Evolutionary conservation across 1,140 invertebrate genomes (phyloP), one percentile per base, ranked within the genome.

Genomic region (Alviniconcha marisindica): DNA sequence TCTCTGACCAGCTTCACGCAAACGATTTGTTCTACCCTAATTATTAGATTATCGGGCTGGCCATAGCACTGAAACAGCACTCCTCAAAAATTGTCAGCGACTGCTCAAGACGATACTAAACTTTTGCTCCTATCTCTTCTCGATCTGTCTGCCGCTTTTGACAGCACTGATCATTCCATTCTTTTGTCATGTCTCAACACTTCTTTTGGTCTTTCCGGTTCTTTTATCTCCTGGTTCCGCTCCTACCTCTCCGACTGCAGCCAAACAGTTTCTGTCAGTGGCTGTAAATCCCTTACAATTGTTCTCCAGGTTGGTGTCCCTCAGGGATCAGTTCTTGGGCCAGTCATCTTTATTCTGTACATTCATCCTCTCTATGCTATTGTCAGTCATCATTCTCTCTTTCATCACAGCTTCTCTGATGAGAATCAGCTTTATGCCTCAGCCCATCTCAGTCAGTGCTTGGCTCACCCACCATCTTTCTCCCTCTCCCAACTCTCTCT

Each of bases 31-130:
- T 51, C 1, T 33, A 78, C 24, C 12, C 38, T n/a, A 40, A 48
- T 42, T 42, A 78, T 78, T 42, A 51, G 76, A 36, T 31, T 78
- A 78, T 48, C 76, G 76, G 38, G 76, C 76, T 51, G 48, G 48
- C 10, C 76, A 51, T 15, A 78, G 42, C 21, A 78, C 76, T 21
- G 76, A 78, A 38, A 78, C 76, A 54, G 48, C 48, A 5, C 76
- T 78, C 21, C 12, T 51, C 14, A 44, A 51, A 31, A 51, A 15
- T 36, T 18, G n/a, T 21, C 48, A 24, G 14, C n/a, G 24, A 36
- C 76, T 5, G 38, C 40, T n/a, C 18, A 28, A 5, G 76, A 78
- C 28, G 31, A 18, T 28, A n/a, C n/a, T 18, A 78, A 48, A 36
- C 24, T 78, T 36, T 42, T 15, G 24, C 15, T 15, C 15, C 1